Percentiles rank a stretch among this genome's conserved stretches.
Evolutionary conservation across 2,797 vertebrate species (phyloP).

Genomic region (Phoebastria nigripes): DNA sequence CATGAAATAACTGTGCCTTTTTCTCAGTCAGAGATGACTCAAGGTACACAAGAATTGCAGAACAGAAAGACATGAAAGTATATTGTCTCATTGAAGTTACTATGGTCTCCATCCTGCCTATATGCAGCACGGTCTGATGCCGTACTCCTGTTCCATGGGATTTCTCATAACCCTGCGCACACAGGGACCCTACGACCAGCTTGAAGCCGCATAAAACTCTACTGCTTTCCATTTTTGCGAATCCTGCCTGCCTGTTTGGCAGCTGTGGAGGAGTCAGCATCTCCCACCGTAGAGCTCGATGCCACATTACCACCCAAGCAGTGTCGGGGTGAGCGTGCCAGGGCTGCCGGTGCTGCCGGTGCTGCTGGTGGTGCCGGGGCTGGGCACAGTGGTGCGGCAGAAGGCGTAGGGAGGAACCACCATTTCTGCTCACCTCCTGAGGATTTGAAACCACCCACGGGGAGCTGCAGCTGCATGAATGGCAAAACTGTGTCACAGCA

Average conservation of each 20-base stretch:
- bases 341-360: rapidly evolving
- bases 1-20: background rate
- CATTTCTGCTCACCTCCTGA: background rate
- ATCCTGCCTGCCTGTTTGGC: background rate
- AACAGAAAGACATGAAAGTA: background rate
- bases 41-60: background rate
- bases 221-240: background rate
- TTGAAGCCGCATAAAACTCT: background rate
- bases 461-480: background rate
- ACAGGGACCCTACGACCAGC: background rate
- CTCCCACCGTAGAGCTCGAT: background rate
- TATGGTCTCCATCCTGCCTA: background rate
- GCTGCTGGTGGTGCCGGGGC: background rate
- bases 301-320: rapidly evolving
- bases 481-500: background rate
- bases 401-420: background rate
- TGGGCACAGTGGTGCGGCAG: background rate
- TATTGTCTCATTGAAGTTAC: background rate
- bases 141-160: rapidly evolving
- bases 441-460: background rate
- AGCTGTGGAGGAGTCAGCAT: background rate
- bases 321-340: rapidly evolving
- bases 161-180: background rate
- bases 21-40: background rate
- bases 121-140: background rate